These are phyloP conservation scores for Tridacna gigas DNA, from an alignment of 2,888 invertebrate genomes.

Conservation along the genomic window DNA sequence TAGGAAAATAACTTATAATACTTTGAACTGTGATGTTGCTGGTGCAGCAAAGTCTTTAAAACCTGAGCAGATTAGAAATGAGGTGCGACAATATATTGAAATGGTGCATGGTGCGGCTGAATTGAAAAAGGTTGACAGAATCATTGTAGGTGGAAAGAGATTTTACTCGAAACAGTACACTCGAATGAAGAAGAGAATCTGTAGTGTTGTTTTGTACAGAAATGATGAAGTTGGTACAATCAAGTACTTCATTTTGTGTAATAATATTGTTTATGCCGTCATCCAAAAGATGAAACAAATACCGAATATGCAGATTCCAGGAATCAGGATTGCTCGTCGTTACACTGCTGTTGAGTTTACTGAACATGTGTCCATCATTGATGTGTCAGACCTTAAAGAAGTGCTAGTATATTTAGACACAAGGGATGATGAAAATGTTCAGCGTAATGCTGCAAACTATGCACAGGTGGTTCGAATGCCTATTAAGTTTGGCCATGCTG, in stretches of 20 bases:
- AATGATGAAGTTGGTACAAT: conserved; percentile 25
- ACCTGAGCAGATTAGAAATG: not conserved
- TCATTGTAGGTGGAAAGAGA: conserved; percentile 31
- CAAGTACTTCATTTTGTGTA: conserved; percentile 29
- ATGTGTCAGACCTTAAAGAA: conserved; percentile 1
- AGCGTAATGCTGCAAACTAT: not conserved
- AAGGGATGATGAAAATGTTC: no score
- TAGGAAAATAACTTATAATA: conserved; percentile 16
- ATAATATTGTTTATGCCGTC: conserved; percentile 31
- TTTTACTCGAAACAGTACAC: conserved; percentile 34
- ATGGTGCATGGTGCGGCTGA: not conserved
- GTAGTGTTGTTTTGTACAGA: conserved; percentile 32
- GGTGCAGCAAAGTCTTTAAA: conserved; percentile 19
- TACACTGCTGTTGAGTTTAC: conserved; percentile 8
- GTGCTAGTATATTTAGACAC: no score
- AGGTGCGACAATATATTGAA: no score
- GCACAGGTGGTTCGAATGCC: conserved; percentile 5
- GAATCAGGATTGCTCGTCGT: conserved; percentile 4
- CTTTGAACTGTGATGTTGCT: conserved; percentile 29
- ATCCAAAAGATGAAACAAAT: conserved; percentile 35
- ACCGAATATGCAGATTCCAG: conserved; percentile 22
- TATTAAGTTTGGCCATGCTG: conserved; percentile 3
- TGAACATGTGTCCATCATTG: conserved; percentile 10
- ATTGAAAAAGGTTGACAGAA: conserved; percentile 29
- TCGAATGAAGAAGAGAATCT: conserved; percentile 36